Evolutionary conservation across 2,113 vertebrate species (phyloP), one percentile per base, ranked within the genome.

Genomic region (Istiophorus platypterus): DNA sequence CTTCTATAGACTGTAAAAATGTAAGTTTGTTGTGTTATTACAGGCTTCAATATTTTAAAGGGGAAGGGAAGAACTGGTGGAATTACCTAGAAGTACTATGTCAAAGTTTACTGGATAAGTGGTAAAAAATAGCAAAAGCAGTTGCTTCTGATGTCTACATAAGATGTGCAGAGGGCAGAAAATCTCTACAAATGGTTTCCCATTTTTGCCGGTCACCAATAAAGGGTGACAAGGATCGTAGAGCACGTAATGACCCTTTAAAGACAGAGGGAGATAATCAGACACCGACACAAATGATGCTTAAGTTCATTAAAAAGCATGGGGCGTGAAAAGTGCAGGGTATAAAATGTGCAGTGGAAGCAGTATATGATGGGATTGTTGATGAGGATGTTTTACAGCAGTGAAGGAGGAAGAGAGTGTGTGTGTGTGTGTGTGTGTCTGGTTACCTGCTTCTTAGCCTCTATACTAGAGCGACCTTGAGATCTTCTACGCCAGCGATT

Each of bases 391-490:
- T 59, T 77, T 65, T 62, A 70, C 22, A 54, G 10, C 41, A 59
- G 70, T 41, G 24, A 59, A 22, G n/a, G 22, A 9, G 37, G 0
- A 41, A 29, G 5, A 4, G 41, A 31, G 37, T n/a, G 57, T 54
- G 52, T 51, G 6, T 5, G 41, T 45, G 27, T 29, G 42, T 57
- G 54, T 37, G 5, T 26, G 49, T 5, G 6, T 89, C n/a, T n/a
- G n/a, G n/a, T n/a, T n/a, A 98, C 97, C 97, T 97, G 97, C 82
- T 98, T 98, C 91, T 98, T 98, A 56, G 95, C 86, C 62, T 98
- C 97, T 45, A 95, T 94, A 81, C 91, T 65, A 0, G 96, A 93
- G 12, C 96, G 91, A 8, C 93, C 92, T n/a, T 96, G 96, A 81
- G 96, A 89, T 20, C 96, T 95, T 22, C 96, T 75, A n/a, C 93